Conservation (phyloP, 2,888 invertebrate genomes). For the Petrolisthes manimaculis region DNA sequence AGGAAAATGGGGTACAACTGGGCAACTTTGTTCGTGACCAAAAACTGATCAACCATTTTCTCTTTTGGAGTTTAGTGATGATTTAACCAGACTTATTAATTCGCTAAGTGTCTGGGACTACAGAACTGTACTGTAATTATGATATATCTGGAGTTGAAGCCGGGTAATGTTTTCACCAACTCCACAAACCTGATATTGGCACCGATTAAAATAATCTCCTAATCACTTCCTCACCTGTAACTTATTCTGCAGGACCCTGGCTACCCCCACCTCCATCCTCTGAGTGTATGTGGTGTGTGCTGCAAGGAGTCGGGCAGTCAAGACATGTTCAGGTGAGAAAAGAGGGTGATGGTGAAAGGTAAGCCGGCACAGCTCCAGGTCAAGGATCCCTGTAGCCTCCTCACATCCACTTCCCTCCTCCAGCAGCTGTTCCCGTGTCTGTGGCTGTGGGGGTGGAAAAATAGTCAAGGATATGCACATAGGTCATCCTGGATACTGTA, state of each 20-base stretch:
- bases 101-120: neutral
- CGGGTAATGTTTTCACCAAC: neutral
- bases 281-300: slow-evolving; percentile 37
- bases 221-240: slow-evolving; percentile 21
- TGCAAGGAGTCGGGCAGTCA: slow-evolving; percentile 36
- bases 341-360: slow-evolving; percentile 47
- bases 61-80: no score
- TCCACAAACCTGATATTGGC: neutral
- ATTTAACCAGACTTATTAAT: no score
- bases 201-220: slow-evolving; percentile 3
- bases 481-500: no score
- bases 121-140: neutral
- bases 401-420: neutral
- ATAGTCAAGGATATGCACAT: no score
- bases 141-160: neutral
- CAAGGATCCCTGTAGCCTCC: slow-evolving; percentile 35
- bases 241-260: slow-evolving; percentile 38
- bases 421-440: slow-evolving; percentile 24
- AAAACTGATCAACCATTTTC: no score
- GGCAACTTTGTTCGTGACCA: no score
- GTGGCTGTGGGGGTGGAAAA: slow-evolving; percentile 14
- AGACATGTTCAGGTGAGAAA: slow-evolving; percentile 50
- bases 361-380: slow-evolving; percentile 38
- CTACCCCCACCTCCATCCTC: slow-evolving; percentile 19
- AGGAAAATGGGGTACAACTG: no score